A percentile compares a stretch with the other conserved stretches of the same genome.
phyloP scores from a whole-genome alignment of 2,888 invertebrate genomes.

The Macrophya annulata region DNA sequence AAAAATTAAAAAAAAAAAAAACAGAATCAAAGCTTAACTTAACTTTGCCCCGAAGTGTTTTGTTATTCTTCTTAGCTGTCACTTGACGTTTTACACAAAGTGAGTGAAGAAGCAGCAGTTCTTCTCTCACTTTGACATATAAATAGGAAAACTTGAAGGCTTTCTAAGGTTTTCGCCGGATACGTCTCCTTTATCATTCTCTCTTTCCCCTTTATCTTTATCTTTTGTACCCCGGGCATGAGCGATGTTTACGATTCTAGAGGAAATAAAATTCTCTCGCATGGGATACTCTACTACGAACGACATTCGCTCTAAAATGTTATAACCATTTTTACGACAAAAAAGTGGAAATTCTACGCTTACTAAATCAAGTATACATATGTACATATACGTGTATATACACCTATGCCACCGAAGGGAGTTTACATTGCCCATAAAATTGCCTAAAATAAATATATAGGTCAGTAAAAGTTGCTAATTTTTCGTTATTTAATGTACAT shows the following conservation, averaged over 20 bases:
- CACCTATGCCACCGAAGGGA: neutral
- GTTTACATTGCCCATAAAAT: neutral
- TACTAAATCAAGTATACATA: neutral
- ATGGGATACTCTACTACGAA: neutral
- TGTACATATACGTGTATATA: too few relatives aligned
- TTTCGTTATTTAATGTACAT: neutral
- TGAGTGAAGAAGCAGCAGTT: neutral
- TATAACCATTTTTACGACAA: conserved; percentile 4
- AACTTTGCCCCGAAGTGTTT: neutral
- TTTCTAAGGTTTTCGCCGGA: conserved; percentile 20
- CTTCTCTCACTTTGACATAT: conserved; percentile 16
- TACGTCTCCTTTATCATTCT: neutral
- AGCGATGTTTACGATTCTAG: conserved; percentile 28
- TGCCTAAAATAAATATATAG: neutral
- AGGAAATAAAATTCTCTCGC: conserved; percentile 45
- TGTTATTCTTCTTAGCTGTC: neutral
- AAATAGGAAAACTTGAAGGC: conserved; percentile 28
- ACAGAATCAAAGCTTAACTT: neutral
- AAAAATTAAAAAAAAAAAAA: neutral
- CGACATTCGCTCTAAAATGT: conserved; percentile 21
- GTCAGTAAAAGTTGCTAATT: neutral
- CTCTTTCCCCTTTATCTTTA: neutral
- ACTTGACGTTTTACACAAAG: neutral
- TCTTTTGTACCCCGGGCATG: conserved; percentile 3
- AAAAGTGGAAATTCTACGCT: conserved; percentile 6